Conservation (phyloP, 2,888 invertebrate species). For the Oeneis ivallda region DNA sequence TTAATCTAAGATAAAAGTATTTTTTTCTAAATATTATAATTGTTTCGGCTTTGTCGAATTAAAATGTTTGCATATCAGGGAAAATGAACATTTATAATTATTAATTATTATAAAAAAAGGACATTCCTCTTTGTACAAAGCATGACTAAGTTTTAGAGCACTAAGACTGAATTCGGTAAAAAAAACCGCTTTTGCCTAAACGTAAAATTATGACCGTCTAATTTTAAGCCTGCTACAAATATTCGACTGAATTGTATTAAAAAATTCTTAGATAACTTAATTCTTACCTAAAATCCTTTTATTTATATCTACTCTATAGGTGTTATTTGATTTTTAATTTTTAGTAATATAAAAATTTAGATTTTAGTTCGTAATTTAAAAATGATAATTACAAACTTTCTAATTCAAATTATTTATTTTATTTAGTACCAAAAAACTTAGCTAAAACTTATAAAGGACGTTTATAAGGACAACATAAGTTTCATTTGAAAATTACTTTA, state of each 20-base stretch:
- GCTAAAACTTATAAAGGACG: too few relatives aligned
- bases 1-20: conserved; percentile 16
- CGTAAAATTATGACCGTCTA: conserved; percentile 48
- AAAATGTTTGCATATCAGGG: conserved; percentile 41
- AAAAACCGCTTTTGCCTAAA: conserved; percentile 57
- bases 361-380: neutral
- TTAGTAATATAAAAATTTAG: too few relatives aligned
- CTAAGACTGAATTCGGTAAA: conserved; percentile 77
- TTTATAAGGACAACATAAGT: too few relatives aligned
- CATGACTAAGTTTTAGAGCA: conserved; percentile 69
- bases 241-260: conserved; percentile 32
- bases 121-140: conserved; percentile 57
- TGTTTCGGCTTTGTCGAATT: conserved; percentile 28
- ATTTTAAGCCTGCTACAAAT: conserved; percentile 41
- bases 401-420: too few relatives aligned
- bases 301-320: neutral
- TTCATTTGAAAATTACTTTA: too few relatives aligned
- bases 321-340: conserved; percentile 1
- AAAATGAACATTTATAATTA: conserved; percentile 30
- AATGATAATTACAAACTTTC: too few relatives aligned
- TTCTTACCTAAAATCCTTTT: too few relatives aligned
- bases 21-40: conserved; percentile 15
- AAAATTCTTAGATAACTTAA: conserved; percentile 7
- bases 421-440: too few relatives aligned
- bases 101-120: conserved; percentile 44